Percentiles rank a stretch among this genome's conserved stretches.
Evolutionary conservation across 2,888 invertebrate genomes (phyloP).

Genomic region (Lysandra coridon): DNA sequence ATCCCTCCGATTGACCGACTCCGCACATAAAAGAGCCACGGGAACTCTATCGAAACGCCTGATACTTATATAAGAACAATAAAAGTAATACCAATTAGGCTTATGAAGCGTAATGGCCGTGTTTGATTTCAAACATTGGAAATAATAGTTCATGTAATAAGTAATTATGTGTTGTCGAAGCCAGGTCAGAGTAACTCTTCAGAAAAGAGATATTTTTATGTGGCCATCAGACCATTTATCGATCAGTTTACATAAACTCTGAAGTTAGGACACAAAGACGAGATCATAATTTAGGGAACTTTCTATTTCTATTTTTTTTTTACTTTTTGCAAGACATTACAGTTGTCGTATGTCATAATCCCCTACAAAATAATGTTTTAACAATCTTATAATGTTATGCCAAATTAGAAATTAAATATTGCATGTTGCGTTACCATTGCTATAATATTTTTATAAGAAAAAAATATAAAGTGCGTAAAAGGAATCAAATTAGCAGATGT

Average conservation of each 20-base stretch:
- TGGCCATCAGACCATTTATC: slow-evolving; percentile 24
- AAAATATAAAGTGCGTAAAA: too few relatives aligned
- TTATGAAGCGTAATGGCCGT: not conserved
- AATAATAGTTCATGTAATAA: slow-evolving; percentile 29
- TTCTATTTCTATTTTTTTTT: not conserved
- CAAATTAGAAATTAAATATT: too few relatives aligned
- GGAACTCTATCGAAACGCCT: too few relatives aligned
- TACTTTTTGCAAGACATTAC: too few relatives aligned
- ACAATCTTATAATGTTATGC: too few relatives aligned
- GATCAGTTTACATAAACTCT: slow-evolving; percentile 29
- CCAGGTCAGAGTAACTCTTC: slow-evolving; percentile 38
- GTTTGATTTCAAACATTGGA: not conserved
- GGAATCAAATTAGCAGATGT: too few relatives aligned
- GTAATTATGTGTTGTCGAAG: slow-evolving; percentile 27
- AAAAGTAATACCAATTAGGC: not conserved
- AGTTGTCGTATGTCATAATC: too few relatives aligned
- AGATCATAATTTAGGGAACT: not conserved
- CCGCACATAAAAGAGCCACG: too few relatives aligned
- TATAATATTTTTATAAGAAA: too few relatives aligned
- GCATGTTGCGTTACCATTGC: too few relatives aligned
- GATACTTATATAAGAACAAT: not conserved
- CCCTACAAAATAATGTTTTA: too few relatives aligned
- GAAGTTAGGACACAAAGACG: slow-evolving; percentile 9
- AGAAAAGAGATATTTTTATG: slow-evolving; percentile 38
- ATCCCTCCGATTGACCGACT: too few relatives aligned